Conservation (phyloP, 2,888 invertebrate genomes). For the Heliconius aoede region DNA sequence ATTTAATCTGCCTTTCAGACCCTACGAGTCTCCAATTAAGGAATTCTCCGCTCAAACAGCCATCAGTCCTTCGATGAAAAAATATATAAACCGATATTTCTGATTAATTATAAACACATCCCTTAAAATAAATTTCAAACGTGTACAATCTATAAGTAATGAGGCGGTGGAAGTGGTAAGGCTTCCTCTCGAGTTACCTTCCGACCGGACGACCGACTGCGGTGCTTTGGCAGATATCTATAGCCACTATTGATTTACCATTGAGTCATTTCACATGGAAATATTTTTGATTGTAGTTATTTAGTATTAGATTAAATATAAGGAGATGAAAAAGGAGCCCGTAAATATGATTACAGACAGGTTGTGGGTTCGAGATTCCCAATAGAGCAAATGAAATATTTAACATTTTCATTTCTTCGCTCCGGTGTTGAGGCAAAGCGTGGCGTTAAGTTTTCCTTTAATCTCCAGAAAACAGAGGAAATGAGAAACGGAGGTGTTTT, state of each 20-base stretch:
- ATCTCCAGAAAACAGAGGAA: too few relatives aligned
- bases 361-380: too few relatives aligned
- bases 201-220: slow-evolving; percentile 51
- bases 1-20: too few relatives aligned
- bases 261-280: slow-evolving; percentile 25
- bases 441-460: too few relatives aligned
- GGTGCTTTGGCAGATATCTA: slow-evolving; percentile 14
- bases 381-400: too few relatives aligned
- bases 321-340: too few relatives aligned
- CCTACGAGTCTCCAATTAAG: too few relatives aligned
- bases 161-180: slow-evolving; percentile 48
- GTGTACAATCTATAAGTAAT: slow-evolving; percentile 15
- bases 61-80: background rate
- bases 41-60: too few relatives aligned
- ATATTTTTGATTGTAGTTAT: background rate
- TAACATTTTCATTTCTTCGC: too few relatives aligned
- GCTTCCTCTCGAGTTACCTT: slow-evolving; percentile 65
- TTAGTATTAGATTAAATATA: background rate
- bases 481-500: too few relatives aligned
- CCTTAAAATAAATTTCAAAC: slow-evolving; percentile 7
- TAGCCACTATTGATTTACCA: slow-evolving; percentile 17
- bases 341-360: too few relatives aligned
- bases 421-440: too few relatives aligned
- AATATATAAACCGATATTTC: background rate
- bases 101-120: slow-evolving; percentile 7